Evolutionary conservation across 2,888 invertebrate species (phyloP), one percentile per base, ranked within the genome.

Genomic region (Drosophila siamana): DNA sequence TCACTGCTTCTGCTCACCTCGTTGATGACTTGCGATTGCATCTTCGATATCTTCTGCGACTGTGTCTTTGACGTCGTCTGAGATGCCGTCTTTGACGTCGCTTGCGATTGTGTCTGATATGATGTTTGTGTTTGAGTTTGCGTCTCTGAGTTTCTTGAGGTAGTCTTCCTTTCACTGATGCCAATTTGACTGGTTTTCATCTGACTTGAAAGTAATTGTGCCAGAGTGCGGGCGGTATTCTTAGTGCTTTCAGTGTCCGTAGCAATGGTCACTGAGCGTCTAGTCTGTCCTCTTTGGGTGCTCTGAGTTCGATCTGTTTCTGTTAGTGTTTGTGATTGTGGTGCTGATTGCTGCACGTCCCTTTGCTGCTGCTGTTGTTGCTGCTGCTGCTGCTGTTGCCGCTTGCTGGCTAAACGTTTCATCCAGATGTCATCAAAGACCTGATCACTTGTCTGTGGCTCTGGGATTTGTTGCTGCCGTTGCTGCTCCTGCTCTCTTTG

Each of bases 341-440:
- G 38, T 13, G 33, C 7, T n/a, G 22, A 28, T 6, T 43, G 5
- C n/a, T 51, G 11, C 3, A 5, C 30, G 7, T 41, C 26, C 19
- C 13, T 28, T 11, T 7, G 44, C 16, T 1, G 6, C 9, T 30
- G 11, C 48, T n/a, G 13, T 2, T n/a, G 13, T 2, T 48, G 26
- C n/a, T 28, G 50, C 5, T n/a, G 2, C n/a, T 46, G 5, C 33
- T n/a, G 15, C 2, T n/a, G 33, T 8, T 62, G 38, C 6, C 48
- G 48, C 2, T 13, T 28, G 2, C 11, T 47, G 5, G 60, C 48
- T 7, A 76, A 50, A 8, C 80, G 80, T 11, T 86, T 78, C 6
- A 74, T 81, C 92, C 92, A 92, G 43, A 89, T 78, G 8, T 85
- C 70, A 63, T 91, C 89, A 9, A 88, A 76, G 3, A 47, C 59